Evolutionary conservation across 2,113 vertebrate species (phyloP).

Genomic region (Sciurus niger): DNA sequence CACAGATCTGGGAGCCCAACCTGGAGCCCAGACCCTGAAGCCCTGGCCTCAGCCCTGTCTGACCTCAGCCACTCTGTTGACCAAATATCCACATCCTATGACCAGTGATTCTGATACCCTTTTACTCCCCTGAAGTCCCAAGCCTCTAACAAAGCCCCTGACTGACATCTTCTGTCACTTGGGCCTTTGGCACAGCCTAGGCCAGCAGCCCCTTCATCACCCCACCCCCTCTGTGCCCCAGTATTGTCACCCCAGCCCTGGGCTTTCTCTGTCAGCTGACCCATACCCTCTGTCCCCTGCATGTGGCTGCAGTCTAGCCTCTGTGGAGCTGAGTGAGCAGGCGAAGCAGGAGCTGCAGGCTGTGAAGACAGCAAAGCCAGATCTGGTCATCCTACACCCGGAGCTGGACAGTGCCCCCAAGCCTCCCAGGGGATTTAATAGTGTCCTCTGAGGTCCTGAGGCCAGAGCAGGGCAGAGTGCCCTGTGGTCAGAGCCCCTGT

Average conservation of each 20-base stretch:
- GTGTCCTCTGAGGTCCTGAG: neutral
- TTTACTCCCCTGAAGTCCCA: neutral
- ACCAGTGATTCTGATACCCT: neutral
- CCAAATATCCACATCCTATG: neutral
- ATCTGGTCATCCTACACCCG: slow-evolving; percentile 64
- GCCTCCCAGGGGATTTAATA: rapidly evolving
- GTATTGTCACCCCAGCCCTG: neutral
- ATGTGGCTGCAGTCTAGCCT: neutral
- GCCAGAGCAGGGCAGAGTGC: neutral
- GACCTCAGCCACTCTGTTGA: no score
- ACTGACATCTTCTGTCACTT: no score
- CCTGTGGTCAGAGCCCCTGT: neutral
- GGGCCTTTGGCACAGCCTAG: neutral
- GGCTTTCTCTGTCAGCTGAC: no score
- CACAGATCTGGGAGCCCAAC: neutral
- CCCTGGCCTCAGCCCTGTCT: neutral
- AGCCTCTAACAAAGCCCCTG: neutral
- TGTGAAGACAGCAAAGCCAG: neutral
- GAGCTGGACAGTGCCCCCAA: neutral
- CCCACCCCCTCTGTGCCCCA: neutral
- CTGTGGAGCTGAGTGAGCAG: slow-evolving; percentile 58
- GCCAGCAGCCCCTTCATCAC: neutral
- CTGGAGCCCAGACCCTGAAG: neutral
- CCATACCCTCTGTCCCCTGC: neutral
- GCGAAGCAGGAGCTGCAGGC: slow-evolving; percentile 44